phyloP scores from a whole-genome alignment of 1,140 invertebrate species.

The Caerostris darwini region DNA sequence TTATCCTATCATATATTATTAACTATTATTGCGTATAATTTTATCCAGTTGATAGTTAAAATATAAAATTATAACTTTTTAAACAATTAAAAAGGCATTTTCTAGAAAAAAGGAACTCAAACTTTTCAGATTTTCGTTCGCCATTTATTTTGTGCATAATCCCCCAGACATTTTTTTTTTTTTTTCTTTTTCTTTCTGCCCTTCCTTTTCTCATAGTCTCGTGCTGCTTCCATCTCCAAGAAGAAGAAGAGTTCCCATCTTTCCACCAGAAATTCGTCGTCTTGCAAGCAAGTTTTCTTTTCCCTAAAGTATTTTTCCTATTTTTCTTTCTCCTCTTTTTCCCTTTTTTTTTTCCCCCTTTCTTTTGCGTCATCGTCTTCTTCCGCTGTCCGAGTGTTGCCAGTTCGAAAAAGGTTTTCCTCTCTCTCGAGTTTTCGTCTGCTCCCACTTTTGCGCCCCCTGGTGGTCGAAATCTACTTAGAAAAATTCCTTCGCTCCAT shows the following conservation, averaged over 20 bases:
- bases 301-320: slow-evolving; percentile 30
- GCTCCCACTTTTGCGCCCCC: slow-evolving; percentile 24
- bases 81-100: too few species aligned
- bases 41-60: too few species aligned
- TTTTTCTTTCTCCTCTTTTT: background rate
- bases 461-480: slow-evolving; percentile 50
- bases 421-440: slow-evolving; percentile 21
- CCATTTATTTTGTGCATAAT: too few species aligned
- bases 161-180: background rate
- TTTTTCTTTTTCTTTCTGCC: background rate
- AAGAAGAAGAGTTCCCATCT: slow-evolving; percentile 17
- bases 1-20: too few species aligned
- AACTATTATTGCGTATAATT: too few species aligned
- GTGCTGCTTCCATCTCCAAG: slow-evolving; percentile 2
- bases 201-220: background rate
- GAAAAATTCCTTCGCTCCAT: background rate
- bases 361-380: background rate
- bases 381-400: slow-evolving; percentile 36
- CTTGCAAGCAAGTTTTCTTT: slow-evolving; percentile 40
- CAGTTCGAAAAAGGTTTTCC: slow-evolving; percentile 30
- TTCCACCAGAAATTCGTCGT: slow-evolving; percentile 16
- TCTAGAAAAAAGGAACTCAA: too few species aligned
- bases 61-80: too few species aligned
- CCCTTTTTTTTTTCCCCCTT: background rate
- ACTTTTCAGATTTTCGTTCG: too few species aligned